Evolutionary conservation across 2,797 vertebrate genomes (phyloP).

Genomic region (Buphagus erythrorhynchus): DNA sequence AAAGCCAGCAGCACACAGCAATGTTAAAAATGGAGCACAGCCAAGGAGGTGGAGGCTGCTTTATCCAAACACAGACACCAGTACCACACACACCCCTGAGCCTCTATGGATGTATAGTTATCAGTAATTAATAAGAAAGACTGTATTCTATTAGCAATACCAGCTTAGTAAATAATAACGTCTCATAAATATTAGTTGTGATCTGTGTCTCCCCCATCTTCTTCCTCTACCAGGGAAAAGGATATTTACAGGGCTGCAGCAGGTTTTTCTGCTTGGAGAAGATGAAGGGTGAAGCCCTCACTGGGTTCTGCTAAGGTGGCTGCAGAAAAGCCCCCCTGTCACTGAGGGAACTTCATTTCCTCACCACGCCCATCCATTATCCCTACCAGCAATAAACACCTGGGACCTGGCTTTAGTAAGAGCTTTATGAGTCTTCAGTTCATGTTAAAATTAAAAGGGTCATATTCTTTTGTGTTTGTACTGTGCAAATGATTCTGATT

Average conservation of each 20-base stretch:
- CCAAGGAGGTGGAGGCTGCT: background rate
- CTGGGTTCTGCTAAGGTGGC: fast-evolving
- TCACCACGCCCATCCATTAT: too few relatives aligned
- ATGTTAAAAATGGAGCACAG: fast-evolving
- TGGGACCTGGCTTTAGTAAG: background rate
- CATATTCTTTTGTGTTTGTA: background rate
- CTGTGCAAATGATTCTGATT: background rate
- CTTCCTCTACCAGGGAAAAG: background rate
- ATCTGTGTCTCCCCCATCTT: background rate
- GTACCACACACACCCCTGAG: too few relatives aligned
- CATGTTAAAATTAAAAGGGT: background rate
- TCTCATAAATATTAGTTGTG: background rate
- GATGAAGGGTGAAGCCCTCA: background rate
- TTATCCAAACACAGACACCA: fast-evolving
- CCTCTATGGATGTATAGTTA: background rate
- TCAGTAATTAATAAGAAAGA: background rate
- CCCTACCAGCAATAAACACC: background rate
- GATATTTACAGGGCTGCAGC: background rate
- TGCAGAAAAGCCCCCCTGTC: background rate
- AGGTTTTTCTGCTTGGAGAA: background rate
- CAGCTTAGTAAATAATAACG: background rate
- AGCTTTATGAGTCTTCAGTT: background rate
- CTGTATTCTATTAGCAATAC: background rate
- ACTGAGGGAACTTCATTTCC: background rate
- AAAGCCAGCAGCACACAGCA: background rate